Percentiles rank a stretch among this genome's conserved stretches.
Evolutionary conservation across 2,113 vertebrate species (phyloP).

Genomic region (Daubentonia madagascariensis): DNA sequence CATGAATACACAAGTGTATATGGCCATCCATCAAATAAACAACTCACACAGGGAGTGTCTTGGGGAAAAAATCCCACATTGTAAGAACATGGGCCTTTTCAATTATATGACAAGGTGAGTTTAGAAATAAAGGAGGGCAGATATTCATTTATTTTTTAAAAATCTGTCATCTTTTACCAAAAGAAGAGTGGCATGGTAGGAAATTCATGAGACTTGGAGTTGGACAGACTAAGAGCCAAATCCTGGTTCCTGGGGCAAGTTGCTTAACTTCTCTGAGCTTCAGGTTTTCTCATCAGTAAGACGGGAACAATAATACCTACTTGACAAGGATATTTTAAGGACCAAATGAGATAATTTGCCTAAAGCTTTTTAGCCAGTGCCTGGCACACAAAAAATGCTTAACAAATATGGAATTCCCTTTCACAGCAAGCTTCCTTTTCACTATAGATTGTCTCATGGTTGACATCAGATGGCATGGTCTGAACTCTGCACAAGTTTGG

Average conservation of each 20-base stretch:
- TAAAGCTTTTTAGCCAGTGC: neutral
- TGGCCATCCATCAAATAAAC: neutral
- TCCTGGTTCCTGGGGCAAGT: neutral
- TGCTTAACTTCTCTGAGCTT: neutral
- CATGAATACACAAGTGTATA: neutral
- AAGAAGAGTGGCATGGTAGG: neutral
- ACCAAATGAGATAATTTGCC: neutral
- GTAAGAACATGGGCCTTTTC: neutral
- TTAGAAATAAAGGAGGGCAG: neutral
- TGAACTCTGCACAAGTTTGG: neutral
- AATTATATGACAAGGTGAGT: neutral
- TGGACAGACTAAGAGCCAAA: neutral
- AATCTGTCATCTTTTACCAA: neutral
- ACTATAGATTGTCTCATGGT: neutral
- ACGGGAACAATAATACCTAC: neutral
- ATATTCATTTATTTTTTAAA: neutral
- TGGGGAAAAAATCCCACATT: neutral
- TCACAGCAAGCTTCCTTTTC: neutral
- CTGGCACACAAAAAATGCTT: neutral
- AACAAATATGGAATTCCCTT: neutral
- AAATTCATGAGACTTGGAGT: neutral
- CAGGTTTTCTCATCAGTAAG: neutral
- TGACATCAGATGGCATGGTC: accelerated
- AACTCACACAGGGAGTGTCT: neutral
- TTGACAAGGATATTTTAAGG: neutral